Conservation (phyloP, 2,888 invertebrate genomes). For the Hypolimnas misippus region DNA sequence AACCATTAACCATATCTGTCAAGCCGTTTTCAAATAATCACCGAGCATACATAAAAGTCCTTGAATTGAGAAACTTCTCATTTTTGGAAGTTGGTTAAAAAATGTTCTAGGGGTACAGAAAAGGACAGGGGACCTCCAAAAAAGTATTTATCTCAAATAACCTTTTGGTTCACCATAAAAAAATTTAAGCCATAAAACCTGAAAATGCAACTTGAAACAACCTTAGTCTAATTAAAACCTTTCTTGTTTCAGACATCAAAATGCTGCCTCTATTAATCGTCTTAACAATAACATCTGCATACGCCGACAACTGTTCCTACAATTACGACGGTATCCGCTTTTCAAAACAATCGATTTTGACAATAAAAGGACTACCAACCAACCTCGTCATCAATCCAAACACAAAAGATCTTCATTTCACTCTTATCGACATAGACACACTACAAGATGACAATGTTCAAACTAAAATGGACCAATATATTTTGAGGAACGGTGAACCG, state of each 20-base stretch:
- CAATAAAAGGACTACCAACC: conserved; percentile 74
- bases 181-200: too few species aligned
- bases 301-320: conserved; percentile 63
- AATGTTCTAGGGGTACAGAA: too few species aligned
- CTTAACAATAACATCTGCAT: conserved; percentile 54
- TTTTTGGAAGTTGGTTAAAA: too few species aligned
- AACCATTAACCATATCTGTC: too few species aligned
- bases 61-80: too few species aligned
- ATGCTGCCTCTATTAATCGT: conserved; percentile 63
- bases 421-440: conserved; percentile 70
- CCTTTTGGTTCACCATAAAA: too few species aligned
- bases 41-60: too few species aligned
- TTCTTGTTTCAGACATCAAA: conserved; percentile 34
- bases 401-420: conserved; percentile 67
- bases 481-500: conserved; percentile 61
- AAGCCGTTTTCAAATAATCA: too few species aligned
- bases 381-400: conserved; percentile 65
- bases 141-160: too few species aligned
- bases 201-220: too few species aligned
- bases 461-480: conserved; percentile 77
- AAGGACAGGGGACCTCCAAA: too few species aligned
- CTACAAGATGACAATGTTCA: conserved; percentile 71
- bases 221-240: too few species aligned
- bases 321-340: conserved; percentile 57
- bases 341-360: conserved; percentile 60